Evolutionary conservation across 2,888 invertebrate species (phyloP).

Genomic region (Bellardia pandia): DNA sequence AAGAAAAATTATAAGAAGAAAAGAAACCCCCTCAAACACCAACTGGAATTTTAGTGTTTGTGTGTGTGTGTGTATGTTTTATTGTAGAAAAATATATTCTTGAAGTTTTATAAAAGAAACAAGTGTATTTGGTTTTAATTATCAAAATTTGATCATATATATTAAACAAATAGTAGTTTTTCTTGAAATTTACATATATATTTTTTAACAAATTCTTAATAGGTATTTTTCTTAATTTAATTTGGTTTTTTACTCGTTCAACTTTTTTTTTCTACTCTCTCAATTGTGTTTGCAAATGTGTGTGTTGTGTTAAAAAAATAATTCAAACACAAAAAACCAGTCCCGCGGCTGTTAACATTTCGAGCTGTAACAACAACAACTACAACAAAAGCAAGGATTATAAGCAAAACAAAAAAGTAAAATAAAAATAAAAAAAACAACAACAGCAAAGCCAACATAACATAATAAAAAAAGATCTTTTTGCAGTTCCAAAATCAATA

Average conservation of each 20-base stretch:
- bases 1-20: slow-evolving; percentile 50
- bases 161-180: slow-evolving; percentile 3
- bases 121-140: slow-evolving; percentile 40
- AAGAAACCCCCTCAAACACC: slow-evolving; percentile 60
- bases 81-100: slow-evolving; percentile 9
- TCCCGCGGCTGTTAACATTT: slow-evolving; percentile 66
- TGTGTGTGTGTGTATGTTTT: too few relatives aligned
- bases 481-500: slow-evolving; percentile 53
- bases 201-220: neutral
- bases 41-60: slow-evolving; percentile 53
- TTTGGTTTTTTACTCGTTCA: slow-evolving; percentile 55
- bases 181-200: neutral
- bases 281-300: slow-evolving; percentile 33
- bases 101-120: slow-evolving; percentile 24
- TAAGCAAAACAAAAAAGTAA: slow-evolving; percentile 46
- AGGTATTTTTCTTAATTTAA: slow-evolving; percentile 13
- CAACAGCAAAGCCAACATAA: slow-evolving; percentile 35
- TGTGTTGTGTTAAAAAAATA: slow-evolving; percentile 50
- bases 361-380: slow-evolving; percentile 32
- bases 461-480: slow-evolving; percentile 40
- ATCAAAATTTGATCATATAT: slow-evolving; percentile 15
- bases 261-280: slow-evolving; percentile 50
- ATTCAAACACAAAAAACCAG: slow-evolving; percentile 69
- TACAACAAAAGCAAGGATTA: slow-evolving; percentile 49
- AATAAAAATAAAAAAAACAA: slow-evolving; percentile 34